Base-by-base conservation (phyloP, 2,888 invertebrate species). In the Thumatha senex region DNA sequence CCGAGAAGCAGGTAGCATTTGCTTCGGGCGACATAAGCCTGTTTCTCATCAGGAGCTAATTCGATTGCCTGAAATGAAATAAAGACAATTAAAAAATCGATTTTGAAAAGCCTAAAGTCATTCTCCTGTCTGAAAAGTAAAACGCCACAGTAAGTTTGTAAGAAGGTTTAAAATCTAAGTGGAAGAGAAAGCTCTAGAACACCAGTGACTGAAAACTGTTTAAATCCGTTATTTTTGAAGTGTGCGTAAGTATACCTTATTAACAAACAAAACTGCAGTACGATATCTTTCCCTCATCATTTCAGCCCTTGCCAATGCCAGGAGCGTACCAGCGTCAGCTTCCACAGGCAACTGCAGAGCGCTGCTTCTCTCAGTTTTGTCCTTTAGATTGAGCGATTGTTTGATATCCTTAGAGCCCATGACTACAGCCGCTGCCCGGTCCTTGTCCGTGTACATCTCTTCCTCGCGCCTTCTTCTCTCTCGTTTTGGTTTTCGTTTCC, bases 381-480 rank as follows among this genome's bases (percentile, higher is more conserved):
- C 93, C 75, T 97, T 97, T 66, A 96, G 90, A 74, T 94, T 96
- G 58, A 97, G 84, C 33, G 96, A 96, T 63, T 96, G 95, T 74
- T 98, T 98, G 57, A 98, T 97, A 76, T 98, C 97, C 57, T 94
- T 95, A n/a, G 94, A 95, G 0, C 96, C 96, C 93, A 96, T 93
- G 72, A 96, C 96, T 12, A 97, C 97, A 0, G 97, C 97, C 0
- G 98, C 97, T 0, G 97, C 98, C 7, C 98, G 92, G 78, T 97
- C 97, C 74, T 98, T 98, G 78, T 98, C 98, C 14, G 97, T 97
- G 73, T 97, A 98, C 15, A 96, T 84, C 74, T 97, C 97, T 65
- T 97, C 96, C 56, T 92, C 86, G 5, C 88, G 76, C 34, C 80
- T 70, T 35, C 89, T 72, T 51, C 82, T 78, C 46, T 90, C 89